A percentile compares a stretch with the other conserved stretches of the same genome.
Evolutionary conservation across 2,113 vertebrate genomes (phyloP).

Genomic region (Gobio gobio): DNA sequence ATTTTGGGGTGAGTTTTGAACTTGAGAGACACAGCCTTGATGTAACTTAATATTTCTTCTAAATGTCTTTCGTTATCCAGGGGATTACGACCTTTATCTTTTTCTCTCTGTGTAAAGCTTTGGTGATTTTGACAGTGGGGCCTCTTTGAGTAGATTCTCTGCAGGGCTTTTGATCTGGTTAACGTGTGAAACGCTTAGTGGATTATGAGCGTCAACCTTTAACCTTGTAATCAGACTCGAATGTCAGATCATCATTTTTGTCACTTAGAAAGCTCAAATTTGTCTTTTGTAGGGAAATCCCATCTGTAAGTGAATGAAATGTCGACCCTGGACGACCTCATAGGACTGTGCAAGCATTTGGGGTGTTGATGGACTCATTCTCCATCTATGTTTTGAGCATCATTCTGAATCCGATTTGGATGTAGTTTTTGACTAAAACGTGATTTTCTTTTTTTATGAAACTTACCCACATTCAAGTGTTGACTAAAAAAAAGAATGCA

Average conservation of each 20-base stretch:
- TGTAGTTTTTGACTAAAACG: no score
- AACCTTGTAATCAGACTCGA: slow-evolving; percentile 15
- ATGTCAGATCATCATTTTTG: slow-evolving; percentile 13
- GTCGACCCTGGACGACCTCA: no score
- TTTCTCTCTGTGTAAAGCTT: slow-evolving; percentile 40
- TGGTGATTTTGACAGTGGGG: slow-evolving; percentile 39
- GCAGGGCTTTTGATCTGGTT: slow-evolving; percentile 44
- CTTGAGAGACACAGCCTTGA: slow-evolving; percentile 7
- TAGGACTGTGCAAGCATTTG: no score
- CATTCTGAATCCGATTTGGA: no score
- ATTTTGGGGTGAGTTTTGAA: slow-evolving; percentile 28
- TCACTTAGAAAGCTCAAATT: slow-evolving; percentile 26
- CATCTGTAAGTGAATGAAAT: background rate
- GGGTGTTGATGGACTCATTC: no score
- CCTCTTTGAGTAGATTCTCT: slow-evolving; percentile 6
- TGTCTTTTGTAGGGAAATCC: background rate
- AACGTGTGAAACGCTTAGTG: slow-evolving; percentile 29
- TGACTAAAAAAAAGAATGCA: no score
- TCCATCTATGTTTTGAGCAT: no score
- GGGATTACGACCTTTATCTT: slow-evolving; percentile 40
- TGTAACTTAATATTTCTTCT: slow-evolving; percentile 35
- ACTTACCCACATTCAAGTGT: no score
- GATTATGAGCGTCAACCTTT: slow-evolving; percentile 34
- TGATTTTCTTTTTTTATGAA: no score
- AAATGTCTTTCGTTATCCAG: slow-evolving; percentile 12